phyloP scores from a whole-genome alignment of 2,113 vertebrate species.

The Lota lota region DNA sequence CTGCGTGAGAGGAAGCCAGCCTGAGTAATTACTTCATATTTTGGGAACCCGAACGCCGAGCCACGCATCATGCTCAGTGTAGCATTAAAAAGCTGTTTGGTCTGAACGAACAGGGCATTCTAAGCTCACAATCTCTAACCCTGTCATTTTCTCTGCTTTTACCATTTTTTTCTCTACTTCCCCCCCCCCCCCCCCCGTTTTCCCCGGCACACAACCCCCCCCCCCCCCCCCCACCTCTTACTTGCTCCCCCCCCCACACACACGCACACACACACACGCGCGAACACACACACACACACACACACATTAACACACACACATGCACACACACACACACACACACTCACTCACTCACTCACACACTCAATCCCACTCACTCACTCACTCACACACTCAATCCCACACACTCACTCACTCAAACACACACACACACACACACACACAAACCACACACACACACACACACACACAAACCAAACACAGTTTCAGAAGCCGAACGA shows the following conservation, averaged over 20 bases:
- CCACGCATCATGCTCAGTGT: constrained; percentile 31
- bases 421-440: background rate
- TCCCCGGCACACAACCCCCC: no score
- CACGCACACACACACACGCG: background rate
- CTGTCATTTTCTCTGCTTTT: constrained; percentile 39
- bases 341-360: background rate
- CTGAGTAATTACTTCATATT: constrained; percentile 28
- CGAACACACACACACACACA: no score
- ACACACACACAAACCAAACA: background rate
- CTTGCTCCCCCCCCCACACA: background rate
- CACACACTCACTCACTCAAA: background rate
- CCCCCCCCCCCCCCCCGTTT: background rate
- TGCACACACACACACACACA: no score
- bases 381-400: background rate
- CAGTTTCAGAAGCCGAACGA: constrained; percentile 99
- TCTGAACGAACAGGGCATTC: constrained; percentile 37
- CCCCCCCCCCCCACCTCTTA: background rate
- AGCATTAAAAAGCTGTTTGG: constrained; percentile 44
- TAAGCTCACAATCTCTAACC: constrained; percentile 39
- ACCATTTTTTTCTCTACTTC: constrained; percentile 22
- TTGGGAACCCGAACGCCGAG: constrained; percentile 20
- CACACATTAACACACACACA: no score
- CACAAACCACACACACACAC: background rate
- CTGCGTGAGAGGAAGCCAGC: no score
- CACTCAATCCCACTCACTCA: background rate